Conservation (phyloP, 2,888 invertebrate species). For the Cheilosia impressa region DNA sequence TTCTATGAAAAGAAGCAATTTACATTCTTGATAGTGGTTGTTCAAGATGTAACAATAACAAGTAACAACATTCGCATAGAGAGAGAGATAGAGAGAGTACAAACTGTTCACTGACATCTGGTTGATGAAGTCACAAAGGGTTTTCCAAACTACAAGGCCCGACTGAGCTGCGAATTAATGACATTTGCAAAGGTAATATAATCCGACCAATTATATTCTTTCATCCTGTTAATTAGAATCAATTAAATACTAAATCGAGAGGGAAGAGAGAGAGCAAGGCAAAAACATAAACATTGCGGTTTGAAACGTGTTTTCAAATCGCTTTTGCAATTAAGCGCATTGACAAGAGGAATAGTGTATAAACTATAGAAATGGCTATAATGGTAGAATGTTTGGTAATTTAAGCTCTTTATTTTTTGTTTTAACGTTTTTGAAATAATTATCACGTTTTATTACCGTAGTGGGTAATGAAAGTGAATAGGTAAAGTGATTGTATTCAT, state of each 20-base stretch:
- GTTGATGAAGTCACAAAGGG: constrained; percentile 7
- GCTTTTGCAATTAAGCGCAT: constrained; percentile 1
- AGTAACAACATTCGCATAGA: neutral
- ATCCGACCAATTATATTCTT: neutral
- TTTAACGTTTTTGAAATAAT: neutral
- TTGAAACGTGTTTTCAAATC: constrained; percentile 19
- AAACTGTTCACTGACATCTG: constrained; percentile 5
- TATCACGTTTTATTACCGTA: constrained; percentile 7
- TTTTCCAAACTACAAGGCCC: constrained; percentile 8
- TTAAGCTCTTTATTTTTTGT: neutral
- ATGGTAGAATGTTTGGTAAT: neutral
- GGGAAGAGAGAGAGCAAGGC: neutral
- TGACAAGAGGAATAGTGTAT: neutral
- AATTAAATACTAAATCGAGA: constrained; percentile 20
- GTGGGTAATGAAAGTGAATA: neutral
- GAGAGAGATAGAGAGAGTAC: neutral
- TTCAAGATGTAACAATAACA: neutral
- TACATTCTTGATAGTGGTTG: neutral
- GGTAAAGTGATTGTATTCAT: constrained; percentile 3
- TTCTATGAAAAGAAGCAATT: constrained; percentile 19
- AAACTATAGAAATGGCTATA: no score
- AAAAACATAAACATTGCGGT: constrained; percentile 20
- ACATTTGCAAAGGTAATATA: neutral
- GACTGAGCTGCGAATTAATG: constrained; percentile 10
- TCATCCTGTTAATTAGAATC: constrained; percentile 17